Conservation (phyloP, 1,140 invertebrate species). For the Neotoxoptera formosana region DNA sequence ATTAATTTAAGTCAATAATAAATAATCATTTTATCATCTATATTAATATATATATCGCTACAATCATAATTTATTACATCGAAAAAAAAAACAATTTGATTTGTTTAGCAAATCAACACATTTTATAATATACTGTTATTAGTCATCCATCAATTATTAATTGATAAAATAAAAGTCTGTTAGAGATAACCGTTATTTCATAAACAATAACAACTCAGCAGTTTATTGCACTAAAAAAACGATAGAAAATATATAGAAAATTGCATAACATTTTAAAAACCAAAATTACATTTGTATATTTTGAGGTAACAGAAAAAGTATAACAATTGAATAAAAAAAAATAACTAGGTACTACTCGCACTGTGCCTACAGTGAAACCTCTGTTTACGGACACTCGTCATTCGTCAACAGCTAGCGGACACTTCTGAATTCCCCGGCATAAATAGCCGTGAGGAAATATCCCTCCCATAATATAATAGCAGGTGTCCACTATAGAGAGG, state of each 20-base stretch:
- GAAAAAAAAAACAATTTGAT: background rate
- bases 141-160: background rate
- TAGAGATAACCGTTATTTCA: background rate
- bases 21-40: background rate
- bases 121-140: background rate
- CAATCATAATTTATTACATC: background rate
- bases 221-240: background rate
- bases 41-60: background rate
- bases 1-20: background rate
- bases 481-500: too few relatives aligned
- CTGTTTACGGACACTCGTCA: too few relatives aligned
- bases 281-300: background rate
- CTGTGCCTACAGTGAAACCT: too few relatives aligned
- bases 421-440: too few relatives aligned
- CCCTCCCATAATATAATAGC: too few relatives aligned
- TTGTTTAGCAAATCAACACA: background rate
- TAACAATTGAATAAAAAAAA: background rate
- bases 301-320: background rate
- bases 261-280: background rate
- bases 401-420: too few relatives aligned
- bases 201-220: background rate
- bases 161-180: background rate
- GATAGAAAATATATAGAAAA: background rate
- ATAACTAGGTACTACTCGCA: background rate
- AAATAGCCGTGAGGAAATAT: too few relatives aligned